phyloP scores from a whole-genome alignment of 2,888 invertebrate species.

The Cryptus armator region DNA sequence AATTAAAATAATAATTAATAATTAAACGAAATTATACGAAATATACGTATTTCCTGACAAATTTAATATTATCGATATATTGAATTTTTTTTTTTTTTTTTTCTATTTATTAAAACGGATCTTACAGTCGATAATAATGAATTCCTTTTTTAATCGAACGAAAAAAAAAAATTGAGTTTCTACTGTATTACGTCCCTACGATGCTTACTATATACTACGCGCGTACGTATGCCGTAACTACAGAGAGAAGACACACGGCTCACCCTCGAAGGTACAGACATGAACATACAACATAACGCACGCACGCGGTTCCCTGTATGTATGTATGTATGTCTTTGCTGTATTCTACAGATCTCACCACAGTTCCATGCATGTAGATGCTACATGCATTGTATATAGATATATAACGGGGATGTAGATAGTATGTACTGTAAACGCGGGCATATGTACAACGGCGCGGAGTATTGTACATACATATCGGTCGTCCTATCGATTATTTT shows the following conservation, averaged over 20 bases:
- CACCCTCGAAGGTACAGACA: slow-evolving; percentile 42
- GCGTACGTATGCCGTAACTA: not conserved
- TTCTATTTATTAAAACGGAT: not conserved
- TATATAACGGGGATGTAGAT: not conserved
- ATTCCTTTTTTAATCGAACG: not conserved
- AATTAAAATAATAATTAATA: too few relatives aligned
- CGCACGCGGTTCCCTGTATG: slow-evolving; percentile 62
- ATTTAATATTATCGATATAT: too few relatives aligned
- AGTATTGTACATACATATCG: slow-evolving; percentile 79
- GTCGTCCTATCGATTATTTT: slow-evolving; percentile 85
- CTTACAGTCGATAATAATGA: not conserved
- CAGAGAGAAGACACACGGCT: slow-evolving; percentile 24
- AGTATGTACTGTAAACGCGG: slow-evolving; percentile 19
- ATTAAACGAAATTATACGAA: too few relatives aligned
- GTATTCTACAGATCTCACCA: slow-evolving; percentile 14
- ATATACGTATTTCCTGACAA: too few relatives aligned
- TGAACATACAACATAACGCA: slow-evolving; percentile 28
- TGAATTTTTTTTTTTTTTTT: too few relatives aligned
- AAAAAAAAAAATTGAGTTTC: not conserved
- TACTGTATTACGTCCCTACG: not conserved
- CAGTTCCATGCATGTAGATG: slow-evolving; percentile 16
- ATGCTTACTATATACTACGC: not conserved
- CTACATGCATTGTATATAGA: slow-evolving; percentile 1
- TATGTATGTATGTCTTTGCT: slow-evolving; percentile 42
- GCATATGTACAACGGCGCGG: slow-evolving; percentile 35